These are phyloP conservation scores for Mechanitis messenoides DNA, from an alignment of 2,888 invertebrate genomes.

Conservation along the genomic window DNA sequence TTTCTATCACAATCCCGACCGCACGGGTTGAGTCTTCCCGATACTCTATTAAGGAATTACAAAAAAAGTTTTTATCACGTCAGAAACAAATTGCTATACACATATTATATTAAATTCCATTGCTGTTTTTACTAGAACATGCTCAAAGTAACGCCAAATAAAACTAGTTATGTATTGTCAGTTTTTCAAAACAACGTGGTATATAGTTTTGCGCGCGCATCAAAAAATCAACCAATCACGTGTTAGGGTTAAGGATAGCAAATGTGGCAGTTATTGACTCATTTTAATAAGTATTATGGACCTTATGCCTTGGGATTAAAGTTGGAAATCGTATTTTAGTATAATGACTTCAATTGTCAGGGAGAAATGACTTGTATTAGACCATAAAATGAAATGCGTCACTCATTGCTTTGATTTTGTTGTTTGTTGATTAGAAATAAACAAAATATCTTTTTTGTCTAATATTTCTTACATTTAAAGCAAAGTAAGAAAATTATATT, in stretches of 20 bases:
- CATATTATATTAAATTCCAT: neutral
- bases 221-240: conserved; percentile 44
- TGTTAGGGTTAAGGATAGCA: conserved; percentile 42
- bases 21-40: no score
- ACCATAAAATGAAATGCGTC: conserved; percentile 1
- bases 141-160: neutral
- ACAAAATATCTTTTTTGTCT: no score
- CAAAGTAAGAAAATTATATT: no score
- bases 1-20: no score
- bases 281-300: neutral
- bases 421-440: neutral
- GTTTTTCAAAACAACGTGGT: neutral
- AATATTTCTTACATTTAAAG: no score
- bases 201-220: conserved; percentile 46
- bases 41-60: no score
- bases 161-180: conserved; percentile 29
- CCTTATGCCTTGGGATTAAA: conserved; percentile 4
- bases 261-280: conserved; percentile 15
- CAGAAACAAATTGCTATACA: no score
- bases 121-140: neutral
- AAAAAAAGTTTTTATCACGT: no score
- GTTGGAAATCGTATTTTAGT: neutral
- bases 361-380: neutral
- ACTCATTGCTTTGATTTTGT: conserved; percentile 4
- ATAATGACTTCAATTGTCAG: neutral